Conservation (phyloP, 1,140 invertebrate genomes). For the Conus ventricosus region DNA sequence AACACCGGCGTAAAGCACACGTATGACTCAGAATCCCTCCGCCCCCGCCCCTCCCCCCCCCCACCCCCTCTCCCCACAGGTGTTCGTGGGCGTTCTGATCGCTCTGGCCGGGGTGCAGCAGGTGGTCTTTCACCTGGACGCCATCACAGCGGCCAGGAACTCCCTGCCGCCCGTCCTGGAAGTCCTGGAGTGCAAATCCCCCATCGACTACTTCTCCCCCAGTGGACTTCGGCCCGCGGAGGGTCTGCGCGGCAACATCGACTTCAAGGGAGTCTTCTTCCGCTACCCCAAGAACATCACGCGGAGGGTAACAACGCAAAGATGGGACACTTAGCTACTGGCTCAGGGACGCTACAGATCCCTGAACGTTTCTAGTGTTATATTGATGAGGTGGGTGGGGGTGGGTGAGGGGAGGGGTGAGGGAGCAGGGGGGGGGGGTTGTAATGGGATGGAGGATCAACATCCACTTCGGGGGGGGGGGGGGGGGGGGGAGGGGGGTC, state of each 20-base stretch:
- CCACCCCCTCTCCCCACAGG: background rate
- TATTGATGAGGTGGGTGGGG: too few species aligned
- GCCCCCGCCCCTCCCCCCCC: too few species aligned
- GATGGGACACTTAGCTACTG: too few species aligned
- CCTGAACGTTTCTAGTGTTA: too few species aligned
- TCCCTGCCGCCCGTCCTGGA: background rate
- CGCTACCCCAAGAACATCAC: conserved; percentile 86
- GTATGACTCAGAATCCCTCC: too few species aligned
- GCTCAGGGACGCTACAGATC: too few species aligned
- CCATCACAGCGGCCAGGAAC: background rate
- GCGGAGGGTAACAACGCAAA: conserved; percentile 68
- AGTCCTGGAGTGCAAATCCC: background rate
- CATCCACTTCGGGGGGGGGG: too few species aligned
- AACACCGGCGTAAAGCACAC: too few species aligned
- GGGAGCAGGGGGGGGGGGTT: too few species aligned
- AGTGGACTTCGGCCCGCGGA: background rate
- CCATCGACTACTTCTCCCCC: background rate
- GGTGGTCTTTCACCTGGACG: background rate
- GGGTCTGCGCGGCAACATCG: conserved; percentile 79
- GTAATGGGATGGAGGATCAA: too few species aligned
- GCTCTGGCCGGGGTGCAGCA: background rate
- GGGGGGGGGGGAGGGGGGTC: too few species aligned
- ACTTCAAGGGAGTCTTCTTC: conserved; percentile 82
- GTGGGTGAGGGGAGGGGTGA: too few species aligned
- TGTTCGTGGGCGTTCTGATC: background rate